A percentile compares a stretch with the other conserved stretches of the same genome.
These are phyloP conservation scores for Danio tinwini DNA, from an alignment of 2,797 vertebrate genomes.

Conservation along the genomic window DNA sequence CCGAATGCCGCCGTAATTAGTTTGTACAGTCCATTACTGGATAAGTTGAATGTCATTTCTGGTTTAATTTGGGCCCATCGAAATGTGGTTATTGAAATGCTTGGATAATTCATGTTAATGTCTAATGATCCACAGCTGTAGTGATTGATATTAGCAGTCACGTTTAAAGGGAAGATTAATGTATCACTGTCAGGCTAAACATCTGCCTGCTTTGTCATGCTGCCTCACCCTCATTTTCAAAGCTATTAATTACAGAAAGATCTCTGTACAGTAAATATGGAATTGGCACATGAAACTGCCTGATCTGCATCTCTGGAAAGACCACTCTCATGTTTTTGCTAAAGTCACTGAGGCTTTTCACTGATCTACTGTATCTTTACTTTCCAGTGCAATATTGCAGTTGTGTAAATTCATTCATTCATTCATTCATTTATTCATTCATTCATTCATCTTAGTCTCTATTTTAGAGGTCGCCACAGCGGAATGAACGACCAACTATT, in stretches of 20 bases:
- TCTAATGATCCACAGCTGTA: neutral
- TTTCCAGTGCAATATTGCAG: too few species aligned
- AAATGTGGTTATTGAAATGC: neutral
- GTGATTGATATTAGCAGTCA: conserved; percentile 8
- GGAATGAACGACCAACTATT: too few species aligned
- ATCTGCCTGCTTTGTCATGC: conserved; percentile 26
- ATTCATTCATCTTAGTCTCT: too few species aligned
- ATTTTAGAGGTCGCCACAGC: too few species aligned
- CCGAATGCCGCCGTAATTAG: conserved; percentile 14
- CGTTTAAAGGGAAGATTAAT: neutral
- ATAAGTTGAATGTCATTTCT: conserved; percentile 5
- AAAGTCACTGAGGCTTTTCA: neutral
- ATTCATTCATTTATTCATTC: too few species aligned
- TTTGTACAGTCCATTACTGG: conserved; percentile 21
- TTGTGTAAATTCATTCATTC: too few species aligned
- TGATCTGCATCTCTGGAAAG: conserved; percentile 5
- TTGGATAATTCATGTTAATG: conserved; percentile 20
- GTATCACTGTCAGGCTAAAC: neutral
- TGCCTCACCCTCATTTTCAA: neutral
- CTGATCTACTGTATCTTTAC: too few species aligned
- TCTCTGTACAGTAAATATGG: conserved; percentile 14
- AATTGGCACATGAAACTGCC: neutral
- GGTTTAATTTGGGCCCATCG: neutral
- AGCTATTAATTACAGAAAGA: conserved; percentile 6
- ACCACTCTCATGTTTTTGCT: neutral